These are phyloP conservation scores for Eidolon dupreanum DNA, from an alignment of 2,797 vertebrate species.

Conservation along the genomic window DNA sequence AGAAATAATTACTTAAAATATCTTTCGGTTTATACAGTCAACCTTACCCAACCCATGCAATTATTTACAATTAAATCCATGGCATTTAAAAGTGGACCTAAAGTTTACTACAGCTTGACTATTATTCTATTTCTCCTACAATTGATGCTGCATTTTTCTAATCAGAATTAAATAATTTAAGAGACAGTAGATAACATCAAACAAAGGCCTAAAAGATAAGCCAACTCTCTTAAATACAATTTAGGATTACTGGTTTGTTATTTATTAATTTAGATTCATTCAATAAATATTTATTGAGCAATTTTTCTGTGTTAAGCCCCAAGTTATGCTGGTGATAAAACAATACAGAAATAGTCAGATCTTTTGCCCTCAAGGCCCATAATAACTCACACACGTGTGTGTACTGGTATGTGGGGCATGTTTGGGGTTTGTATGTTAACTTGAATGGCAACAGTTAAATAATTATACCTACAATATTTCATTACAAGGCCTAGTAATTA, in stretches of 20 bases:
- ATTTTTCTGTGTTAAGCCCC: not conserved
- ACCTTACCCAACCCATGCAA: not conserved
- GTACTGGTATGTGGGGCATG: not conserved
- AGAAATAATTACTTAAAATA: conserved; percentile 26
- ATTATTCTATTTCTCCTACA: not conserved
- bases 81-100: not conserved
- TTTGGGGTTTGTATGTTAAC: not conserved
- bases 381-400: not conserved
- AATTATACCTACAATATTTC: not conserved
- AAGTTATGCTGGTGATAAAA: not conserved
- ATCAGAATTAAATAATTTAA: not conserved
- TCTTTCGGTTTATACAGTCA: conserved; percentile 18
- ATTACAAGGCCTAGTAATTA: not conserved
- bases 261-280: not conserved
- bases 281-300: not conserved
- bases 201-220: not conserved
- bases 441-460: not conserved
- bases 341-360: not conserved
- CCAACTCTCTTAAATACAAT: not conserved
- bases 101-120: not conserved
- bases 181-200: not conserved
- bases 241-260: not conserved
- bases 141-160: not conserved
- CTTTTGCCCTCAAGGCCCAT: not conserved
- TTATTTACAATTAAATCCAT: not conserved